Percentiles rank a stretch among this genome's conserved stretches.
Evolutionary conservation across 35 echinoderm and acorn worm species (phyloP).

Genomic region (Strongylocentrotus purpuratus): DNA sequence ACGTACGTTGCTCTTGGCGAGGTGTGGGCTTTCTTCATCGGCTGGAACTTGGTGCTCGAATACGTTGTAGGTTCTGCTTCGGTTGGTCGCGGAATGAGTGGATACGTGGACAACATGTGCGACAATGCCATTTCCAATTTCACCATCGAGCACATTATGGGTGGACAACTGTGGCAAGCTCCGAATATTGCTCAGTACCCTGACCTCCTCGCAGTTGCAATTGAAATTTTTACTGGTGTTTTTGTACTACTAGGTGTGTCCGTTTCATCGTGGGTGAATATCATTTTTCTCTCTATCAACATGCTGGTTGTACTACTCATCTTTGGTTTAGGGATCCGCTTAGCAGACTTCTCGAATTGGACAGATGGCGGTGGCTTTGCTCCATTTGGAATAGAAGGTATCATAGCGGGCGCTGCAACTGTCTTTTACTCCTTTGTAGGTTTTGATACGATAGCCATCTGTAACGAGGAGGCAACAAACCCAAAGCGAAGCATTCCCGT

Average conservation of each 20-base stretch:
- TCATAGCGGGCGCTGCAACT: conserved; percentile 79
- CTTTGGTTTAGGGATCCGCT: conserved; percentile 57
- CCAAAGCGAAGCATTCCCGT: conserved; percentile 70
- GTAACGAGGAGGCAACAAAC: conserved; percentile 79
- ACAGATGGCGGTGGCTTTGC: conserved; percentile 66
- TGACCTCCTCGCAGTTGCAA: conserved; percentile 66
- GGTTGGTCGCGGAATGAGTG: conserved; percentile 55
- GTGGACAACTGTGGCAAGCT: conserved; percentile 27
- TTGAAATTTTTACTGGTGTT: conserved; percentile 55
- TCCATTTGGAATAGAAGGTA: conserved; percentile 73
- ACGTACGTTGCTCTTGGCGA: conserved; percentile 66
- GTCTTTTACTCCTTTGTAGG: conserved; percentile 90
- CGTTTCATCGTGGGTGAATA: conserved; percentile 61
- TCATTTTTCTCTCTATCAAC: conserved; percentile 69
- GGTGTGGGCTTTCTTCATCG: conserved; percentile 73
- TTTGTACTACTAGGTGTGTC: conserved; percentile 67
- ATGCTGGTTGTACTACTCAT: conserved; percentile 65
- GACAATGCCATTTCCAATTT: conserved; percentile 56
- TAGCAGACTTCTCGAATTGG: conserved; percentile 75
- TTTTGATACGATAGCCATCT: conserved; percentile 87
- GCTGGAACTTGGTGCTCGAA: conserved; percentile 71
- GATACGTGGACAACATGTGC: conserved; percentile 56
- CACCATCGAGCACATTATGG: conserved; percentile 52
- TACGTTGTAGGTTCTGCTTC: conserved; percentile 56
- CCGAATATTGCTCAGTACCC: conserved; percentile 77